A percentile compares a stretch with the other conserved stretches of the same genome.
phyloP scores from a whole-genome alignment of 2,888 invertebrate genomes.

The Heterodera filipjevi region DNA sequence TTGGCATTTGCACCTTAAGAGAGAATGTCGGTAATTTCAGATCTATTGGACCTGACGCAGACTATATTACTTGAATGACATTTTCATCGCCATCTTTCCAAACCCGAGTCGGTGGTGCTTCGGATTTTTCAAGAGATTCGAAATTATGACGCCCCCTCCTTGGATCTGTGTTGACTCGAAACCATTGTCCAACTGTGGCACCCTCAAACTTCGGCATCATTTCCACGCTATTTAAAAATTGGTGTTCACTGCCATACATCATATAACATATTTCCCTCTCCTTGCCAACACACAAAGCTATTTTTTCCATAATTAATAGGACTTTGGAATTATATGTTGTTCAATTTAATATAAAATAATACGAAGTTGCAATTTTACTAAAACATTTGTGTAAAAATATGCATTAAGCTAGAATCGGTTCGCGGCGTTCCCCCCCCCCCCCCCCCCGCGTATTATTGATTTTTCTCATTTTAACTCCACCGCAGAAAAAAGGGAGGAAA shows the following conservation, averaged over 20 bases:
- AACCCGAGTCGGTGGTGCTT: not conserved
- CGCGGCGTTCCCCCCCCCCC: no score
- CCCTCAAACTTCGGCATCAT: not conserved
- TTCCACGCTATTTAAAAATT: not conserved
- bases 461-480: no score
- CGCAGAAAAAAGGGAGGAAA: no score
- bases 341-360: no score
- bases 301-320: not conserved
- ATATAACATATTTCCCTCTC: not conserved
- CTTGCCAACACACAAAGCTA: constrained; percentile 1
- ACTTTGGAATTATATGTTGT: no score
- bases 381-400: no score
- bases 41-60: no score
- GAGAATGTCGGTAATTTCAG: not conserved
- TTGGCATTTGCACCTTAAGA: not conserved
- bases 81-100: not conserved
- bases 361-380: no score
- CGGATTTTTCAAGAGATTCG: not conserved
- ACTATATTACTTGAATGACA: not conserved
- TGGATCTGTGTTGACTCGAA: not conserved
- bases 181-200: constrained; percentile 7
- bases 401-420: no score
- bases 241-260: not conserved
- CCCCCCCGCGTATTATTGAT: no score
- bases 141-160: not conserved